Evolutionary conservation across 2,113 vertebrate genomes (phyloP), one percentile per base, ranked within the genome.

Genomic region (Myocastor coypus): DNA sequence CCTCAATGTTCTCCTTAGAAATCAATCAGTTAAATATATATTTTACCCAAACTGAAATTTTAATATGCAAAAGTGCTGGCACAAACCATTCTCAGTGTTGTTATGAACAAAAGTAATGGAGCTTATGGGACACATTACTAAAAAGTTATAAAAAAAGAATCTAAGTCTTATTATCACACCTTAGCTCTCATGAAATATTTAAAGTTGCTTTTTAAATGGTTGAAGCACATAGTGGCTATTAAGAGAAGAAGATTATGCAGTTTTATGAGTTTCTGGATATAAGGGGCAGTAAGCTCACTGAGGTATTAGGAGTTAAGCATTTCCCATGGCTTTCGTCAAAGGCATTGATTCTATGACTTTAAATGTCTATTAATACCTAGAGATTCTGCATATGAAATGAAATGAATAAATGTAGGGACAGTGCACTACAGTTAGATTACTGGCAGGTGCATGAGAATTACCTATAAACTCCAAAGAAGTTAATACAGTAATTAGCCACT

Each of bases 321-420:
- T 93, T 96, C 69, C 75, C 80, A 71, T 34, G 92, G 7, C 69
- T 4, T 81, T 34, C 68, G 66, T 40, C n/a, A 95, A 86, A 93
- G 34, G 30, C 68, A 17, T 63, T 66, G 63, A 37, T 78, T 89
- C 73, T 89, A 26, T n/a, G n/a, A 91, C 32, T 92, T 89, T 24
- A 88, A 94, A 92, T 64, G 14, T 52, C 92, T 87, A 97, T 92
- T 96, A 92, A 73, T 84, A 61, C 50, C 66, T 87, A 20, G 96
- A 84, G 95, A 81, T 64, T 75, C 69, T 89, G 24, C 30, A n/a
- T 28, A 81, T 61, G 87, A 82, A 78, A 40, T n/a, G 14, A 86
- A 69, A 86, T 85, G 30, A 78, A n/a, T 68, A 89, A 84, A 37
- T 83, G 37, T 64, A 83, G 52, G 57, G n/a, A 61, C 24, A 87